Base-by-base conservation (phyloP, 2,113 vertebrate species). In the Pionites leucogaster region DNA sequence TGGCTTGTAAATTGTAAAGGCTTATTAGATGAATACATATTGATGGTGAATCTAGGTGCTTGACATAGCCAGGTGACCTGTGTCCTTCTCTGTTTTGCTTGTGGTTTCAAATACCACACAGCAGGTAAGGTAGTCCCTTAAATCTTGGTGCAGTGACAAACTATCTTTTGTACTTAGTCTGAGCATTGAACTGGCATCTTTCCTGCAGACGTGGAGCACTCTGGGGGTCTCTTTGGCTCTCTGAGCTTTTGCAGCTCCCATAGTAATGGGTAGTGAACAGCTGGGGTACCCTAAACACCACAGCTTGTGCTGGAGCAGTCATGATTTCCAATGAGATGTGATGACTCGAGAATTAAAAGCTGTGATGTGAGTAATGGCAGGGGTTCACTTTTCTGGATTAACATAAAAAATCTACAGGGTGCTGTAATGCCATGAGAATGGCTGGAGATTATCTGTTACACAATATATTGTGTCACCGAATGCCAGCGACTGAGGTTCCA, bases 361-460 rank as follows among this genome's bases (percentile, higher is more conserved):
- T 5, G 18, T 90, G 90, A 92, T 28, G 14, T 88, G 72, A 37
- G 4, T 37, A 76, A 68, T 75, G 82, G 76, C 86, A 79, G 75
- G 59, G 60, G 29, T 69, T 79, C 68, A 8, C 77, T 93, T 93
- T 91, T 84, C 62, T 84, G 92, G 90, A 93, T 93, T 95, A 37
- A 88, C 81, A 89, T 59, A 65, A 64, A 71, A 42, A 55, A 92
- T 82, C 89, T 81, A 20, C 81, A 64, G 47, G 17, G 59, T 90
- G 57, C 64, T 91, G 52, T 91, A 93, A 62, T 94, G 91, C 92
- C 75, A 35, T 28, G 42, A 93, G 96, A 87, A 79, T 75, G 88
- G 71, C 91, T 84, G 72, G 57, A 95, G 96, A 97, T 98, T 96
- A 97, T 96, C 95, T 25, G 10, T 97, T 98, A 95, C 64, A 55